Conservation (phyloP, 2,888 invertebrate species). For the Lycocerus yunnanus region DNA sequence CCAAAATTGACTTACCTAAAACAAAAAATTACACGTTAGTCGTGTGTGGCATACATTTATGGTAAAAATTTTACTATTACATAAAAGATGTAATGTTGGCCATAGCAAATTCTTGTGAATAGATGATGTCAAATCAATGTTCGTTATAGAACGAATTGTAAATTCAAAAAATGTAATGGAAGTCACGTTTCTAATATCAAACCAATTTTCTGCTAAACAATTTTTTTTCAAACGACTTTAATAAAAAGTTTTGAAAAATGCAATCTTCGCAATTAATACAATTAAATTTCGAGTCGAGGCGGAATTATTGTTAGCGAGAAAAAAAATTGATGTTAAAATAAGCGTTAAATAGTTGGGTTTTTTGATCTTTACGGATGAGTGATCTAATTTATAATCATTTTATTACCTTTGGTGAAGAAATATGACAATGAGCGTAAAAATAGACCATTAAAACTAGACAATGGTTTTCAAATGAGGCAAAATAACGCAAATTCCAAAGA, state of each 20-base stretch:
- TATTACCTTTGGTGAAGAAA: conserved; percentile 1
- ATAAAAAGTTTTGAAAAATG: neutral
- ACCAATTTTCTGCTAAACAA: conserved; percentile 5
- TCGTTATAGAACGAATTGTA: conserved; percentile 7
- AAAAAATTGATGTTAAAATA: conserved; percentile 12
- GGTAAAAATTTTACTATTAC: neutral
- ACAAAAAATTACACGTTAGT: neutral
- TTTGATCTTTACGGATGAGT: conserved; percentile 13
- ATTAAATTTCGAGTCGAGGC: neutral
- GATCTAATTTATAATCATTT: conserved; percentile 7
- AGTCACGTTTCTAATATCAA: conserved; percentile 14
- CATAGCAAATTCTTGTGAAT: neutral
- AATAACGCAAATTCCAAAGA: neutral
- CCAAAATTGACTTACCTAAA: neutral
- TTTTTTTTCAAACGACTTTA: neutral
- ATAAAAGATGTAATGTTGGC: neutral
- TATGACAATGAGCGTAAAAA: conserved; percentile 1
- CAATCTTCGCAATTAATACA: neutral
- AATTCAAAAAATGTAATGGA: neutral
- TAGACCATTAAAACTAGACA: neutral
- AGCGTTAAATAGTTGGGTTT: conserved; percentile 14
- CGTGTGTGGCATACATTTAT: neutral
- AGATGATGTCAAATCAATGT: conserved; percentile 1
- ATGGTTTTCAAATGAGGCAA: conserved; percentile 5
- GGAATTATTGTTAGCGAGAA: neutral